Evolutionary conservation across 2,113 vertebrate species (phyloP).

Genomic region (Misgurnus anguillicaudatus): DNA sequence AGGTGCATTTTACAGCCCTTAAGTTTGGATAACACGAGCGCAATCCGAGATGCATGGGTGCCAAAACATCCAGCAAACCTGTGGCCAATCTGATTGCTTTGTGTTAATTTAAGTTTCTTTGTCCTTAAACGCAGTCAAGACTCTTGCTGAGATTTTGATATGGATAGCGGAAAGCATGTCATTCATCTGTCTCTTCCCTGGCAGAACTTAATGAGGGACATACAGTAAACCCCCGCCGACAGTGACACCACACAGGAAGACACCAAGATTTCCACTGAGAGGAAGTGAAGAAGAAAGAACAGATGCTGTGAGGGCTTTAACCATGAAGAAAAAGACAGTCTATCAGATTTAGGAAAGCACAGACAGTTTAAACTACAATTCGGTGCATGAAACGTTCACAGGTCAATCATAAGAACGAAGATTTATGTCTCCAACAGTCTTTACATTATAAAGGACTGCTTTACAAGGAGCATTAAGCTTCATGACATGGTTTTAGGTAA

Average conservation of each 20-base stretch:
- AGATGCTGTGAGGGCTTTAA: constrained; percentile 24
- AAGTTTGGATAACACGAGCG: not conserved
- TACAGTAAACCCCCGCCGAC: not conserved
- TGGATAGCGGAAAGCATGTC: constrained; percentile 20
- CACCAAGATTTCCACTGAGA: constrained; percentile 18
- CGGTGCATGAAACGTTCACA: constrained; percentile 2
- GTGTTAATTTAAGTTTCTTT: not conserved
- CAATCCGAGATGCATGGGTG: not conserved
- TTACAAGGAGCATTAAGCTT: not conserved
- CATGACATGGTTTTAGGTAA: constrained; percentile 39
- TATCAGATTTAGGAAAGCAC: not conserved
- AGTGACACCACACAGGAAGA: constrained; percentile 12
- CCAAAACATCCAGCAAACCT: not conserved
- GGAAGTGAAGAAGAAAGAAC: constrained; percentile 20
- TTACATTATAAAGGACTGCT: not conserved
- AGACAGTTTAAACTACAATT: not conserved
- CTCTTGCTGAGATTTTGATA: constrained; percentile 10
- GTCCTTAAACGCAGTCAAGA: not conserved
- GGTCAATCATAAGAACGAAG: not conserved
- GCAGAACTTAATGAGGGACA: constrained; percentile 10
- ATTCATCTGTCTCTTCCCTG: constrained; percentile 18
- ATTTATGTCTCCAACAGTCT: not conserved
- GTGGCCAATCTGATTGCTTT: not conserved
- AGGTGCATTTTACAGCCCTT: too few species aligned
- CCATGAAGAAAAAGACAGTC: not conserved